phyloP scores from a whole-genome alignment of 2,888 invertebrate species.

The Spilarctia lutea region DNA sequence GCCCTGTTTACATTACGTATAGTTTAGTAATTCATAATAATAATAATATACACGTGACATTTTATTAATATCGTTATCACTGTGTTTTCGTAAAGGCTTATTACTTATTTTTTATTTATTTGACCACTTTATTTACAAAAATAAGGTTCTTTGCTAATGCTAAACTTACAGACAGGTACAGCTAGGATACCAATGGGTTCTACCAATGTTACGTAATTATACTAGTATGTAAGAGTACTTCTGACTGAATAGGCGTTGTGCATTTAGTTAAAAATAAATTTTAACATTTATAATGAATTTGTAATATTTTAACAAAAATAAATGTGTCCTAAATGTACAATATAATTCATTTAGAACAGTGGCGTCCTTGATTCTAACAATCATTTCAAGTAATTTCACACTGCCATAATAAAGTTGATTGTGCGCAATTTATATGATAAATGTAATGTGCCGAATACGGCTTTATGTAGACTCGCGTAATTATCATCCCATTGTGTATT shows the following conservation, averaged over 20 bases:
- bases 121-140: too few relatives aligned
- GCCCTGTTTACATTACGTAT: neutral
- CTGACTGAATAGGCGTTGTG: neutral
- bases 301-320: neutral
- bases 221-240: neutral
- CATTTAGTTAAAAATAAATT: too few relatives aligned
- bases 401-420: conserved; percentile 22
- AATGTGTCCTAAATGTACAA: conserved; percentile 3
- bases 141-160: too few relatives aligned
- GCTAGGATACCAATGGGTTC: too few relatives aligned
- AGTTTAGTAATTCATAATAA: neutral
- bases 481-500: conserved; percentile 20
- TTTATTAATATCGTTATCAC: neutral
- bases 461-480: conserved; percentile 18
- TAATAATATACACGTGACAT: neutral
- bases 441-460: conserved; percentile 21
- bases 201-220: neutral
- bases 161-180: too few relatives aligned
- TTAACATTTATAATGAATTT: neutral
- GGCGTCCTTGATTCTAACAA: conserved; percentile 18
- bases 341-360: conserved; percentile 1
- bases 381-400: conserved; percentile 23
- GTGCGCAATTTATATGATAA: conserved; percentile 23
- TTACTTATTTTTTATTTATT: too few relatives aligned
- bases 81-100: neutral